These are phyloP conservation scores for Gopherus evgoodei DNA, from an alignment of 2,113 vertebrate genomes.

Conservation along the genomic window DNA sequence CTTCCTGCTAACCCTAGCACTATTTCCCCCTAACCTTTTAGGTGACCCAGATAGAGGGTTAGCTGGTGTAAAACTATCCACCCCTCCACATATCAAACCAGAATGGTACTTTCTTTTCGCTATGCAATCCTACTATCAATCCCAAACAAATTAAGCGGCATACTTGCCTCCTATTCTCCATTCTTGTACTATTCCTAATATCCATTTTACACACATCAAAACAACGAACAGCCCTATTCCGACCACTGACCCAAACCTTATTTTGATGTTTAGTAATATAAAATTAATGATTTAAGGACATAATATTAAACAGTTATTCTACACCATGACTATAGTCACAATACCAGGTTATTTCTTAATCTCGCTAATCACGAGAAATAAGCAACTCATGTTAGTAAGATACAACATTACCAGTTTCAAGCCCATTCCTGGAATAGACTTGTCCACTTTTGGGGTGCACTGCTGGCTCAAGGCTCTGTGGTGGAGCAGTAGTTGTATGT, in stretches of 20 bases:
- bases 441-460: not conserved
- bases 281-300: no score
- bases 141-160: constrained; percentile 33
- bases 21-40: constrained; percentile 15
- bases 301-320: not conserved
- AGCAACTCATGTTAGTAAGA: no score
- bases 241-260: not conserved
- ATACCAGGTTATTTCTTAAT: not conserved
- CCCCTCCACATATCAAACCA: not conserved
- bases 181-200: not conserved
- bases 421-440: not conserved
- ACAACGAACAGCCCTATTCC: constrained; percentile 2
- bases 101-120: constrained; percentile 26
- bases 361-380: no score
- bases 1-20: not conserved
- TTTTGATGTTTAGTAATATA: not conserved
- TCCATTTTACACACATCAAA: not conserved
- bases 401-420: no score
- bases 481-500: not conserved
- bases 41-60: not conserved
- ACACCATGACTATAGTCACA: not conserved
- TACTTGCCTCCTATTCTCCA: not conserved
- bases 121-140: constrained; percentile 24
- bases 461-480: not conserved
- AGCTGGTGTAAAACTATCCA: not conserved